Percentiles rank a stretch among this genome's conserved stretches.
phyloP scores from a whole-genome alignment of 2,113 vertebrate genomes.

The Platycercus adscitus region DNA sequence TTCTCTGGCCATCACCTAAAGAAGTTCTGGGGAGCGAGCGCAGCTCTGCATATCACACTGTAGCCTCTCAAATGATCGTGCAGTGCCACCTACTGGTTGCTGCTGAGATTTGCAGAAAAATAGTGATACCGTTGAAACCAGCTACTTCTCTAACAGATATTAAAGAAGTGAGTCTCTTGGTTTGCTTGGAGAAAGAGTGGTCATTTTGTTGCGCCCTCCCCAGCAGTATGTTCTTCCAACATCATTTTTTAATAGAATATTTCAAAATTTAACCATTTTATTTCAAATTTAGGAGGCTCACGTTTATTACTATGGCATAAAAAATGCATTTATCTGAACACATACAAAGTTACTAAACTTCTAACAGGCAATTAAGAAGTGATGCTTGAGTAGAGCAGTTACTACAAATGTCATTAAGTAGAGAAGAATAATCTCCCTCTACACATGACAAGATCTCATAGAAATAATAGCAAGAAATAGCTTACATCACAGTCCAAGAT shows the following conservation, averaged over 20 bases:
- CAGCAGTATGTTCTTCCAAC: neutral
- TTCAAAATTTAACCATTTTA: neutral
- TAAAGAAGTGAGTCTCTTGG: neutral
- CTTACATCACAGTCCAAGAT: neutral
- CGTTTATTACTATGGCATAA: fast-evolving
- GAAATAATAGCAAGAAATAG: neutral
- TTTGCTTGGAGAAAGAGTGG: neutral
- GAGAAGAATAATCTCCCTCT: neutral
- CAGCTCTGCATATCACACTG: fast-evolving
- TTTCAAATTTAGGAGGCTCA: neutral
- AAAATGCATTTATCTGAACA: neutral
- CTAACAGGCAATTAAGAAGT: neutral
- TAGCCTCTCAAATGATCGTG: neutral
- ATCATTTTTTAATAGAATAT: neutral
- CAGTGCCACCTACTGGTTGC: slow-evolving; percentile 22
- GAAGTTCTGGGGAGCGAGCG: neutral
- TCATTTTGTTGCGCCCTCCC: too few relatives aligned
- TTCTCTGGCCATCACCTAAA: too few relatives aligned
- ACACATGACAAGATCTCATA: fast-evolving
- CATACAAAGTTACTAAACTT: neutral
- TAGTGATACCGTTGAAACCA: neutral
- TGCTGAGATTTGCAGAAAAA: neutral
- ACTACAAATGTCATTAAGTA: neutral
- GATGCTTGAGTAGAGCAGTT: neutral
- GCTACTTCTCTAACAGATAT: fast-evolving